Evolutionary conservation across 2,113 vertebrate species (phyloP).

Genomic region (Pimephales promelas): DNA sequence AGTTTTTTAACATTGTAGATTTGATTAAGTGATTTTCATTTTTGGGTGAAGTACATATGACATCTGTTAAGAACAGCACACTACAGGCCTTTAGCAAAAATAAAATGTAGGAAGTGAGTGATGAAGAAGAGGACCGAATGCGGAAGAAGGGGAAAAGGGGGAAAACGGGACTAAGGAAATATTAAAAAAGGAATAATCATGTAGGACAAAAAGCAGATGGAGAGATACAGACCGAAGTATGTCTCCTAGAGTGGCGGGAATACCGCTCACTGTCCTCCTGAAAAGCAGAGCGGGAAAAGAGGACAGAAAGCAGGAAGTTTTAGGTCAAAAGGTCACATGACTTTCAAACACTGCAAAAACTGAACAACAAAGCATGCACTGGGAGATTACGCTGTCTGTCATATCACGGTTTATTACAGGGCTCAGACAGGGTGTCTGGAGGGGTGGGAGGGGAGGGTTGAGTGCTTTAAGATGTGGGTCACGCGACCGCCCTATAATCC

Average conservation of each 20-base stretch:
- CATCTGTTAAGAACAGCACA: background rate
- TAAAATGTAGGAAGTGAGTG: background rate
- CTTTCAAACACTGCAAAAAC: background rate
- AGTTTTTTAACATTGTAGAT: background rate
- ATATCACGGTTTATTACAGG: slow-evolving; percentile 4
- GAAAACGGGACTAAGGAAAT: background rate
- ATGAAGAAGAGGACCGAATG: background rate
- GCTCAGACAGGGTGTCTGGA: slow-evolving; percentile 27
- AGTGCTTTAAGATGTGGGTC: slow-evolving; percentile 42
- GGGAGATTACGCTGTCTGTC: slow-evolving; percentile 25
- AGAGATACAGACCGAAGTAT: slow-evolving; percentile 86
- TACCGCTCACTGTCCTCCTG: slow-evolving; percentile 95
- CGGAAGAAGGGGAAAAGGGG: background rate
- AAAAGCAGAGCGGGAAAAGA: slow-evolving; percentile 60
- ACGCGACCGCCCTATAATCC: slow-evolving; percentile 36
- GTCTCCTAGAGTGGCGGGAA: slow-evolving; percentile 83
- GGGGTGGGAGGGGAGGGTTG: slow-evolving; percentile 17
- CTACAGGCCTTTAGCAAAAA: background rate
- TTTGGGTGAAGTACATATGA: background rate
- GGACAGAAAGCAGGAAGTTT: slow-evolving; percentile 55
- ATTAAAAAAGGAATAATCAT: background rate
- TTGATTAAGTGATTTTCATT: background rate
- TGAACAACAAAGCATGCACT: slow-evolving; percentile 40
- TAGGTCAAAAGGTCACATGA: slow-evolving; percentile 35
- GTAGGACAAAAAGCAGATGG: slow-evolving; percentile 1